A percentile compares a stretch with the other conserved stretches of the same genome.
These are phyloP conservation scores for Nemotelus pantherinus DNA, from an alignment of 2,888 invertebrate genomes.

Conservation along the genomic window DNA sequence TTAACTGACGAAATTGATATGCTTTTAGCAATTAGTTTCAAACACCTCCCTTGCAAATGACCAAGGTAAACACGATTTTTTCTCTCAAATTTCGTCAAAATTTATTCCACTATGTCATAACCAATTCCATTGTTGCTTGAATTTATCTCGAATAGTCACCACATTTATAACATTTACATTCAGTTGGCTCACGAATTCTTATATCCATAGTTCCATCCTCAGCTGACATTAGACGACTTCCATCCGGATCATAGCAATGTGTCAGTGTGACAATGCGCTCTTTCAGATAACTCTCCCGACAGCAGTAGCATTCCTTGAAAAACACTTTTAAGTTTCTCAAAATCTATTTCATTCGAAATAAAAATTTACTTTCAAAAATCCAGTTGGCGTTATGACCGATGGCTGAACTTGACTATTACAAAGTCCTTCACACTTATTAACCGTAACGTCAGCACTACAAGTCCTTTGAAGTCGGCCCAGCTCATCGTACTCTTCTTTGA, in stretches of 20 bases:
- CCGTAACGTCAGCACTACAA: conserved; percentile 88
- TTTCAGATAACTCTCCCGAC: conserved; percentile 85
- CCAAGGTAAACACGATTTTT: no score
- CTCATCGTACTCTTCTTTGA: conserved; percentile 92
- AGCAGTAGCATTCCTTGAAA: conserved; percentile 87
- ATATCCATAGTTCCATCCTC: conserved; percentile 82
- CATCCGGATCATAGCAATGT: conserved; percentile 91
- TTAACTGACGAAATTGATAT: no score
- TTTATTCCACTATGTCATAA: conserved; percentile 7
- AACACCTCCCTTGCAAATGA: no score
- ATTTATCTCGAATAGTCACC: conserved; percentile 81
- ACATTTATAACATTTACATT: conserved; percentile 91
- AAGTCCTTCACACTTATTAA: conserved; percentile 93
- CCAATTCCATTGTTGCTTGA: background rate
- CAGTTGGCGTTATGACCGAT: conserved; percentile 86
- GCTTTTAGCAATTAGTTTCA: no score
- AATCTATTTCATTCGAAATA: background rate
- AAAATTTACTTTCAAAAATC: conserved; percentile 76
- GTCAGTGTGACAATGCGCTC: conserved; percentile 81
- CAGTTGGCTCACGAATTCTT: conserved; percentile 84
- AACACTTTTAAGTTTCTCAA: background rate
- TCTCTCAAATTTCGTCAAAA: background rate
- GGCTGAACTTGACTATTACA: conserved; percentile 93
- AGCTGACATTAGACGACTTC: conserved; percentile 76
- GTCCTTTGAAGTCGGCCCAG: conserved; percentile 84